Conservation (phyloP, 2,113 vertebrate species). For the Ctenomys sociabilis region DNA sequence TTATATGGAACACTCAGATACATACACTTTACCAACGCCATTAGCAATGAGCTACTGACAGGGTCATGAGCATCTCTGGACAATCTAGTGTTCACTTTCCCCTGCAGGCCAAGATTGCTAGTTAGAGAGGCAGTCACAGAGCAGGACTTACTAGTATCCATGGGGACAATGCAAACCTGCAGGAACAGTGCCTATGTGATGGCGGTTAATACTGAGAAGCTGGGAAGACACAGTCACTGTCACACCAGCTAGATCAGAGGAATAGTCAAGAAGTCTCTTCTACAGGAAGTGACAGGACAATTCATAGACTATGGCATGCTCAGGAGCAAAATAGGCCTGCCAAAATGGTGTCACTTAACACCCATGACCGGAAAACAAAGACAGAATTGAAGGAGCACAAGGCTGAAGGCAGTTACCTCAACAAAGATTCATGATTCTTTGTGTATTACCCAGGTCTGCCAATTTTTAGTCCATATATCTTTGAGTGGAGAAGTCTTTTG, state of each 20-base stretch:
- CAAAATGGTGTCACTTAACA: not conserved
- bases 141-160: not conserved
- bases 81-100: not conserved
- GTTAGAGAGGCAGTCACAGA: not conserved
- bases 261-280: not conserved
- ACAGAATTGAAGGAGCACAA: not conserved
- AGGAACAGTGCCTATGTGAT: not conserved
- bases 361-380: not conserved
- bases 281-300: too few species aligned
- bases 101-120: not conserved
- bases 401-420: not conserved
- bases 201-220: not conserved
- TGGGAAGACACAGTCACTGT: not conserved
- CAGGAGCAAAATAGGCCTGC: not conserved
- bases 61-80: not conserved
- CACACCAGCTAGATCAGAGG: not conserved
- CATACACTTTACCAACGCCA: not conserved
- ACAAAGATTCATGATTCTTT: not conserved
- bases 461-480: not conserved
- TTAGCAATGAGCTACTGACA: not conserved
- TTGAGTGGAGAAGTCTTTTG: not conserved
- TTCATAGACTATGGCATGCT: not conserved
- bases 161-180: not conserved
- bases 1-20: too few species aligned
- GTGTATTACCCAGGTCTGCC: not conserved